A percentile compares a stretch with the other conserved stretches of the same genome.
phyloP scores from a whole-genome alignment of 1,140 invertebrate genomes.

The Ceratina japonica region DNA sequence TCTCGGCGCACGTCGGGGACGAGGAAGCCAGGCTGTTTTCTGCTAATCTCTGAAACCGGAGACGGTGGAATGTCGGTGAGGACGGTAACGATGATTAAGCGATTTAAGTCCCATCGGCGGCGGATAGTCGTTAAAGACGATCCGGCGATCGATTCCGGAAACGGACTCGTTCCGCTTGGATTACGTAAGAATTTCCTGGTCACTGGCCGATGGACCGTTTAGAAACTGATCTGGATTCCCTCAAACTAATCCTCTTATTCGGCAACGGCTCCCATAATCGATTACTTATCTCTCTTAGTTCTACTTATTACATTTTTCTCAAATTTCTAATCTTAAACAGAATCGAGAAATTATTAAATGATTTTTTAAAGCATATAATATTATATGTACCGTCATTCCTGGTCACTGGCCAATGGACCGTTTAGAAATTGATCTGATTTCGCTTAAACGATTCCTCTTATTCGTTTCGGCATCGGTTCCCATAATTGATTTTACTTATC shows the following conservation, averaged over 20 bases:
- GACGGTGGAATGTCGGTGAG: background rate
- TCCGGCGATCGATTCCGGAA: constrained; percentile 13
- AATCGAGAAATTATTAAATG: no score
- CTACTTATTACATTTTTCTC: background rate
- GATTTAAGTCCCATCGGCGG: constrained; percentile 8
- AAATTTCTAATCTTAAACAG: no score
- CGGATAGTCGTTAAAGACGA: constrained; percentile 4
- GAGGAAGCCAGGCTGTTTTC: background rate
- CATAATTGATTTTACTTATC: constrained; percentile 17
- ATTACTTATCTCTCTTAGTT: constrained; percentile 5
- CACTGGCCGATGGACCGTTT: background rate
- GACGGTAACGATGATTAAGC: constrained; percentile 36
- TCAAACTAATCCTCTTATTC: no score
- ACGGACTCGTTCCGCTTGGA: constrained; percentile 5
- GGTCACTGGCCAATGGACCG: background rate
- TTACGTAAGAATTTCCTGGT: constrained; percentile 28
- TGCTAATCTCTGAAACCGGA: background rate
- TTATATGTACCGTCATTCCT: background rate
- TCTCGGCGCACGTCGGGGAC: no score
- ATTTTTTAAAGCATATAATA: no score
- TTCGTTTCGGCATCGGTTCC: background rate
- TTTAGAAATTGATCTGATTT: background rate
- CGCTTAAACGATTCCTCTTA: background rate
- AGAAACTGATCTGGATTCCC: background rate
- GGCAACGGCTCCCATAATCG: background rate